Evolutionary conservation across 2,888 invertebrate genomes (phyloP), one percentile per base, ranked within the genome.

Genomic region (Eledona agricola): DNA sequence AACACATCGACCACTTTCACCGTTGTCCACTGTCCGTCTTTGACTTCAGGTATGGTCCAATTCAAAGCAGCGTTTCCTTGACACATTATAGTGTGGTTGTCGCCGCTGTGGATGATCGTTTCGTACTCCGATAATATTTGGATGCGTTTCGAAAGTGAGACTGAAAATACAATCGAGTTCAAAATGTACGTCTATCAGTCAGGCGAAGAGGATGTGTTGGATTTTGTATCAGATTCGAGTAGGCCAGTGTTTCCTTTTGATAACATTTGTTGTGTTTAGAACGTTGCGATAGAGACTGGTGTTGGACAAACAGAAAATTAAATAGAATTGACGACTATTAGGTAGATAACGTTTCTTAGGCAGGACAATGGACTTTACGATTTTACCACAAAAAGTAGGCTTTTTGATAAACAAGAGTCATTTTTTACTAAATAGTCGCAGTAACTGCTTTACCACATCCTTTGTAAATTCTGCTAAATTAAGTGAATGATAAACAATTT

Each of bases 81-180:
- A 59, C 82, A 82, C n/a, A 69, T 66, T 34, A 80, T 56, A 1
- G 74, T 76, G 28, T 74, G 75, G 58, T 76, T 74, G 1, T 64
- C 60, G 32, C 69, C 65, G 0, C 1, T 10, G 10, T 31, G 26
- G n/a, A 42, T 23, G 17, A 53, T 47, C 7, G 47, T 53, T 11
- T 47, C 53, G 4, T 28, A 47, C 20, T 53, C 34, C 0, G 26
- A 16, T 2, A 34, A 17, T 11, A 53, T 53, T 32, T 47, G n/a
- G n/a, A n/a, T n/a, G n/a, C n/a, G n/a, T n/a, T n/a, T n/a, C n/a
- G n/a, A n/a, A n/a, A n/a, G n/a, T n/a, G n/a, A n/a, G n/a, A 26
- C 34, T 45, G 23, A 17, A 45, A 31, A 26, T 9, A 26, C 4
- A 26, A 26, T 26, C 26, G 4, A 15, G 29, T 4, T 25, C 26